Conservation (phyloP, 2,888 invertebrate species). For the Theretra japonica region DNA sequence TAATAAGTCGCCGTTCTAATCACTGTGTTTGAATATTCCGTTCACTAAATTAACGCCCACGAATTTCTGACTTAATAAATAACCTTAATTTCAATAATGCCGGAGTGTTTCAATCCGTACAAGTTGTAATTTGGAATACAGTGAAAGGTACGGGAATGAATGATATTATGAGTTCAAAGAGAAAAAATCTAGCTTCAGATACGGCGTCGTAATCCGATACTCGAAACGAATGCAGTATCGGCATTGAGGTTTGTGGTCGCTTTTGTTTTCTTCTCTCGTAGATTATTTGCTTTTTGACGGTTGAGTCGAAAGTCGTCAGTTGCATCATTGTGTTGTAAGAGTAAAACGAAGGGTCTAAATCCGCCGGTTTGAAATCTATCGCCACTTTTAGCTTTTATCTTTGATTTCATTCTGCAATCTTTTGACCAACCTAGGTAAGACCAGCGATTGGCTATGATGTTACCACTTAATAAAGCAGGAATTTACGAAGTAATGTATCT, state of each 20-base stretch:
- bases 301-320: constrained; percentile 1
- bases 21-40: constrained; percentile 8
- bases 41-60: constrained; percentile 25
- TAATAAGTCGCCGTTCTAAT: constrained; percentile 21
- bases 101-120: neutral
- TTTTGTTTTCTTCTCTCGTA: constrained; percentile 24
- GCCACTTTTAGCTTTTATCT: neutral
- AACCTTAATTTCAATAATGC: neutral
- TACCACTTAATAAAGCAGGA: too few species aligned
- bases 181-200: constrained; percentile 26
- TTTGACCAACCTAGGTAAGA: neutral
- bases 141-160: neutral
- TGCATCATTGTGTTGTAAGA: constrained; percentile 18
- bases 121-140: neutral
- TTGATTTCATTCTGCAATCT: neutral
- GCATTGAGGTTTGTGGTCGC: constrained; percentile 27
- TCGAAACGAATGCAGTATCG: constrained; percentile 1
- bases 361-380: neutral
- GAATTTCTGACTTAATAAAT: constrained; percentile 11
- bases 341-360: neutral
- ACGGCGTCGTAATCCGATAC: constrained; percentile 30
- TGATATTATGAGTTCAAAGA: constrained; percentile 7
- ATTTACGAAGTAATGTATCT: too few species aligned
- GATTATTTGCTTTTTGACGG: constrained; percentile 27
- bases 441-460: too few species aligned